Base-by-base conservation (phyloP, 92 coral and sea anemone species). In the Zoanthus sociatus region DNA sequence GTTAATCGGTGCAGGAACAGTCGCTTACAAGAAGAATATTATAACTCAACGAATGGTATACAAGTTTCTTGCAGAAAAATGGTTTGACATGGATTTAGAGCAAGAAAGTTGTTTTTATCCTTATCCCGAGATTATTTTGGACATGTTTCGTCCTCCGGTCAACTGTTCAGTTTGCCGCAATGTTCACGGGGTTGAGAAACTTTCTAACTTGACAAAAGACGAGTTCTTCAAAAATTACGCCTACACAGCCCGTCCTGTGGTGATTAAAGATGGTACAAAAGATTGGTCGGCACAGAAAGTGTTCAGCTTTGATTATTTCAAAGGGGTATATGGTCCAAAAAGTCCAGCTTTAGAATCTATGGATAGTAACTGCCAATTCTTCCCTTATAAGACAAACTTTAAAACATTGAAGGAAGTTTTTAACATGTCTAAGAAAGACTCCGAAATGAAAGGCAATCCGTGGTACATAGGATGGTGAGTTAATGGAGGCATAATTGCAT, bases 401-500 rank as follows among this genome's bases (percentile, higher is more conserved):
- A 78, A 76, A 71, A 84, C 88, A 7, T 90, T 97, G 9, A 90
- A 93, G 58, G 98, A 97, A 48, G 99, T 97, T 70, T 97, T 97
- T 79, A 89, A 95, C 72, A 97, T 97, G 99, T 89, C 99, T 13
- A 88, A 93, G 31, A 92, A 89, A 81, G 96, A 93, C 77, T 95
- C 99, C 7, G 82, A 92, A 30, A 97, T 97, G 99, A 84, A 95
- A 44, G 99, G 99, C 14, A 92, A 90, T 11, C 95, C 97, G 2
- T 97, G 99, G 99, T 97, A 97, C 21, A 95, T 97, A 50, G 99
- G 99, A 26, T 97, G 99, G 99, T 95, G 81, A 92, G 97, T 46
- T 26, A 26, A 26, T 26, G 26, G 26, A 26, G 26, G 26, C 26
- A 26, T 26, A 26, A 26, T 26, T n/a, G n/a, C n/a, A n/a, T n/a